Base-by-base conservation (phyloP, 2,888 invertebrate species). In the Shargacucullia verbasci region DNA sequence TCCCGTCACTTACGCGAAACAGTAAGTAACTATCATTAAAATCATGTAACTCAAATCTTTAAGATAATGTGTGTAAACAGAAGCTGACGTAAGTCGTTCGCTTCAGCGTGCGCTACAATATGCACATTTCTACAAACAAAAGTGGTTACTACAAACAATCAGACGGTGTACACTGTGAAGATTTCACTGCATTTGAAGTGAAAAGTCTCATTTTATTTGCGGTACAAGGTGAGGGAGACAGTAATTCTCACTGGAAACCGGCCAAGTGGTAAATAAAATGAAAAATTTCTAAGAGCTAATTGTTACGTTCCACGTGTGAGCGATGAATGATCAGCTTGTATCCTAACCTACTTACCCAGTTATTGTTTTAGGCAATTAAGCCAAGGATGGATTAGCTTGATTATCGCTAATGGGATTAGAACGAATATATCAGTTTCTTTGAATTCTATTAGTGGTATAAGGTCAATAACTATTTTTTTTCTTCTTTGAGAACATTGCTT, bases 181-280 rank as follows among this genome's bases (percentile, higher is more conserved):
- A 55, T 50, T 63, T 70, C 69, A 55, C 37, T 73, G 70, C 62
- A 69, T 54, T 66, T 56, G 67, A 58, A 63, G 68, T 43, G 55
- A 62, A 76, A 73, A 59, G 57, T 48, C 59, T 52, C 54, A 62
- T 60, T 85, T 89, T 89, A 90, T 89, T 89, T 88, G 81, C 80
- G 86, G 84, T 85, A 53, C 91, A 90, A 91, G 91, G 90, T 88
- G 83, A 86, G 76, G 69, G 73, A 73, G 78, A 78, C 78, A 82
- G 80, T 88, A 20, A 86, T 85, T 81, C 68, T 20, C 61, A 65
- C 85, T 91, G 91, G 91, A 86, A 70, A 52, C 46, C 40, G 63
- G 85, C 91, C 78, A 78, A 73, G 44, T 35, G 70, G 49, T 52
- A 57, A 43, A 68, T 52, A 45, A 61, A 66, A 64, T 54, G 49